Evolutionary conservation across 2,113 vertebrate species (phyloP).

Genomic region (Gorsachius goisagi): DNA sequence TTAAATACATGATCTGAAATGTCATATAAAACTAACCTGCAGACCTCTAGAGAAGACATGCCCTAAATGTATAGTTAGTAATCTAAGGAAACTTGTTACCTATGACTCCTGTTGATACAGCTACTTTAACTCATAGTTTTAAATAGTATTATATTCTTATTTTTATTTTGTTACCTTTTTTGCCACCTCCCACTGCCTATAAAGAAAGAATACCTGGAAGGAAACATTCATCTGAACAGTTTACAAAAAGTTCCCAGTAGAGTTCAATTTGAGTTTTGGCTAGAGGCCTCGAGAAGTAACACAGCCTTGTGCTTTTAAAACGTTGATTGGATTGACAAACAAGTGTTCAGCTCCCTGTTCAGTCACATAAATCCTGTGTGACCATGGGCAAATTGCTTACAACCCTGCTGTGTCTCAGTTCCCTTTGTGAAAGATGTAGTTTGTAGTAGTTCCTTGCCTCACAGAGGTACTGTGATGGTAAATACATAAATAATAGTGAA

Average conservation of each 20-base stretch:
- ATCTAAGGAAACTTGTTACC: neutral
- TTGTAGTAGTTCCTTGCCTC: neutral
- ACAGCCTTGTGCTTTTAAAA: neutral
- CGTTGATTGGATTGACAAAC: neutral
- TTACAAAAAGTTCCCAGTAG: neutral
- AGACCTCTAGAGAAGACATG: neutral
- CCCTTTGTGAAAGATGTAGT: neutral
- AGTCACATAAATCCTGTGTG: neutral
- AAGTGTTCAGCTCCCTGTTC: neutral
- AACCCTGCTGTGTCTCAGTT: neutral
- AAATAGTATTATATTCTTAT: neutral
- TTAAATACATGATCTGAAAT: neutral
- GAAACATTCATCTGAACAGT: neutral
- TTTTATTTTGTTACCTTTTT: neutral
- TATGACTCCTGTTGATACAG: neutral
- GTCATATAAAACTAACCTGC: neutral
- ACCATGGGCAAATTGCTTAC: neutral
- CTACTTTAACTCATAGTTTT: neutral
- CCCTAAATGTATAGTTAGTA: neutral
- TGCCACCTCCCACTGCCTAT: neutral
- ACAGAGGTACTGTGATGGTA: neutral
- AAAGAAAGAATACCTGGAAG: neutral
- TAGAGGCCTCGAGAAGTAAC: neutral
- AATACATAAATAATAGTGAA: neutral
- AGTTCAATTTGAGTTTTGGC: neutral